Evolutionary conservation across 2,888 invertebrate genomes (phyloP), one percentile per base, ranked within the genome.

Genomic region (Hirtodrosophila cameraria): DNA sequence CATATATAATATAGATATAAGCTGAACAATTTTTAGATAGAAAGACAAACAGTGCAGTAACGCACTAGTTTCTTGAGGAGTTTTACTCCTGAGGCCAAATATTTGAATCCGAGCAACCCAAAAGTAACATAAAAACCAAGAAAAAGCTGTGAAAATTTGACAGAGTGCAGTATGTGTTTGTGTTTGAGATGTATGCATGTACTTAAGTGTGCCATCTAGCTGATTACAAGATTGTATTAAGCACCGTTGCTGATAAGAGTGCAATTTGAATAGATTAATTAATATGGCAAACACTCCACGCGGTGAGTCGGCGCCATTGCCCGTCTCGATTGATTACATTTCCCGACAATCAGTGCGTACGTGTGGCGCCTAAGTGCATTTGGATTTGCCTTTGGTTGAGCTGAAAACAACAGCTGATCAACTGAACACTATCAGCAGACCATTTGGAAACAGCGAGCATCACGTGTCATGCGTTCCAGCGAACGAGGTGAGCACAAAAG

Each of bases 291-390:
- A 25, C 35, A 9, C 35, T 43, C 58, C 59, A 38, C 60, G 39
- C 27, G 33, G 27, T 13, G 33, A 35, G n/a, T 15, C 20, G 49
- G 60, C 49, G 33, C 61, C 60, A 39, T 8, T 28, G 3, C 5
- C 27, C 9, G 60, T 25, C 39, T 11, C 23, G 23, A 27, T 7
- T 39, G 49, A 60, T 52, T 61, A 60, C 31, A 20, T 36, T 9
- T 9, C 18, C 35, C 25, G 9, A 35, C 50, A 60, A 77, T 76
- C 76, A 36, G 35, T 27, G 20, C 11, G 33, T 55, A 79, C 62
- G 67, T 80, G 74, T 16, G 61, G 63, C 61, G 65, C 46, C 54
- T 41, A 12, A 42, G 35, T 72, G 77, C 61, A 58, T 43, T 43
- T 36, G 28, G 25, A 50, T 33, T 36, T 20, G 35, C 54, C n/a